Evolutionary conservation across 2,797 vertebrate species (phyloP).

Genomic region (Coregonus sp.): DNA sequence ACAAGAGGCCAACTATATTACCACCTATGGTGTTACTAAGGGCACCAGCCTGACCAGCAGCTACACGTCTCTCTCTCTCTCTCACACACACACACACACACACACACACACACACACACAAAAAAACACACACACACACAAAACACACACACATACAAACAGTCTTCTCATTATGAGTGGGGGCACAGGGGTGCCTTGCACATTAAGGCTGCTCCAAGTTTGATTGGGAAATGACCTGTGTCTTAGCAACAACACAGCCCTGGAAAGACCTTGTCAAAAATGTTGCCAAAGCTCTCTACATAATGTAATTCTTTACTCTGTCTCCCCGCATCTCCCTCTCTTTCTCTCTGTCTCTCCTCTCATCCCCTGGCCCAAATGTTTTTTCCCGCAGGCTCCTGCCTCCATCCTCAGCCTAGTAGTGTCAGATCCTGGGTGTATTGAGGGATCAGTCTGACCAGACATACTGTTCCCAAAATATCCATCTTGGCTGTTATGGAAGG

Average conservation of each 20-base stretch:
- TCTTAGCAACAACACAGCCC: constrained; percentile 3
- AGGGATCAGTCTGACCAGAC: neutral
- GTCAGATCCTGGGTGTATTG: neutral
- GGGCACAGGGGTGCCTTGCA: neutral
- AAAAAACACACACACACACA: neutral
- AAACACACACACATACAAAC: too few species aligned
- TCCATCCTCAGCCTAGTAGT: neutral
- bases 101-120: neutral
- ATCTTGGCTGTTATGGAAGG: neutral
- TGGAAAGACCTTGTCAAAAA: neutral
- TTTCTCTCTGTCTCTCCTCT: neutral
- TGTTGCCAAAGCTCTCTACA: neutral
- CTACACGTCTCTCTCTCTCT: neutral
- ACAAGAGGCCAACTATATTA: neutral
- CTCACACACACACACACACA: neutral
- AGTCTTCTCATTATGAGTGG: neutral
- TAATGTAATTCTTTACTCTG: neutral
- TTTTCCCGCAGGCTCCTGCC: neutral
- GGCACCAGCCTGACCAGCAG: neutral
- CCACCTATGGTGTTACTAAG: neutral
- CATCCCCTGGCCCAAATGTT: neutral
- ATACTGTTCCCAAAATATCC: neutral
- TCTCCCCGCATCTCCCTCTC: neutral
- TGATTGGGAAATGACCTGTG: neutral
- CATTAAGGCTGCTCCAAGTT: neutral